Percentiles rank a stretch among this genome's conserved stretches.
Conservation (phyloP, 2,113 vertebrate genomes). For the Cochlearius cochlearius region DNA sequence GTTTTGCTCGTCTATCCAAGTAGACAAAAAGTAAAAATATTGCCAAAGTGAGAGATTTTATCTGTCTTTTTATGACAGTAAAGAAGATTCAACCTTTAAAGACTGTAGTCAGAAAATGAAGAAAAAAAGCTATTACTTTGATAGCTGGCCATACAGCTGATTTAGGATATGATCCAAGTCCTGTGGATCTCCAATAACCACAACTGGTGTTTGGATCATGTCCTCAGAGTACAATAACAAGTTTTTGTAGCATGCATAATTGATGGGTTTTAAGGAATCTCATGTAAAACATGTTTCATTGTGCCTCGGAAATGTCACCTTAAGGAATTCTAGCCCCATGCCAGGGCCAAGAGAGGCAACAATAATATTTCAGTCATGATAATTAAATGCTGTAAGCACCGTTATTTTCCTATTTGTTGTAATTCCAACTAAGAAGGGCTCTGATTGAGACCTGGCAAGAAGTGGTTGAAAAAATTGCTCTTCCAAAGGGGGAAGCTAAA, state of each 20-base stretch:
- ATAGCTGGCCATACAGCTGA: slow-evolving; percentile 43
- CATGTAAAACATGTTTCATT: slow-evolving; percentile 50
- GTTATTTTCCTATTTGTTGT: slow-evolving; percentile 67
- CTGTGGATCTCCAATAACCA: slow-evolving; percentile 56
- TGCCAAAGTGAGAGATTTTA: background rate
- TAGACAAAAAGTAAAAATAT: background rate
- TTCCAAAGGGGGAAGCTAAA: slow-evolving; percentile 28
- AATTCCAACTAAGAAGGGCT: slow-evolving; percentile 61
- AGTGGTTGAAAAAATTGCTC: slow-evolving; percentile 54
- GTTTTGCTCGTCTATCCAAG: background rate
- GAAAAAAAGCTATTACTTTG: background rate
- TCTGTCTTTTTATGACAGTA: background rate
- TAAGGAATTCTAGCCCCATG: slow-evolving; percentile 47
- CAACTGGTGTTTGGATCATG: slow-evolving; percentile 53
- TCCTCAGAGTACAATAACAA: slow-evolving; percentile 62
- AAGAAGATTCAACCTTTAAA: background rate
- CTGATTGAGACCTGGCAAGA: slow-evolving; percentile 65
- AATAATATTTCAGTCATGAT: slow-evolving; percentile 50
- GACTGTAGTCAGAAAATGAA: background rate
- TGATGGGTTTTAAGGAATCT: slow-evolving; percentile 58
- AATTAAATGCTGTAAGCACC: slow-evolving; percentile 56
- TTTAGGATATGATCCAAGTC: slow-evolving; percentile 55
- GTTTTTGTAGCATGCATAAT: slow-evolving; percentile 52
- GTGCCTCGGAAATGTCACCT: slow-evolving; percentile 58
- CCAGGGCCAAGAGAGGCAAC: slow-evolving; percentile 43